Evolutionary conservation across 1,140 invertebrate species (phyloP).

Genomic region (Teleogryllus occipitalis): DNA sequence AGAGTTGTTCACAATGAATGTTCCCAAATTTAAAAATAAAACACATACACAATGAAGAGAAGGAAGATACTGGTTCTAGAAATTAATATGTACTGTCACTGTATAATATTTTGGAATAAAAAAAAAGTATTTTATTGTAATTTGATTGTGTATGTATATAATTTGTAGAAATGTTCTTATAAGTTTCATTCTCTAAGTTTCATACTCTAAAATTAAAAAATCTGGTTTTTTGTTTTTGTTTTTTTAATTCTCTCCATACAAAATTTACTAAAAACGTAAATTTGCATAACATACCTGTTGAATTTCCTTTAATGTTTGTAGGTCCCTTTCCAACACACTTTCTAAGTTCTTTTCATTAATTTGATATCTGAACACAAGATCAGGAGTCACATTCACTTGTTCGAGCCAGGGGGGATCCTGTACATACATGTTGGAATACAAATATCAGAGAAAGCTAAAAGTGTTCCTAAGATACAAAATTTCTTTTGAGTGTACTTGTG

Average conservation of each 20-base stretch:
- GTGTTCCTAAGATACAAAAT: too few relatives aligned
- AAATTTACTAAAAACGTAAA: conserved; percentile 11
- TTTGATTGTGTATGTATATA: too few relatives aligned
- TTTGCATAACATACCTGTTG: conserved; percentile 41
- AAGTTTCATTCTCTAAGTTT: too few relatives aligned
- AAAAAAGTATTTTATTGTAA: too few relatives aligned
- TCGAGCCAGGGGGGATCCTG: conserved; percentile 56
- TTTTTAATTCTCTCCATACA: background rate
- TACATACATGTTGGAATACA: conserved; percentile 6
- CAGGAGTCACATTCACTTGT: conserved; percentile 50
- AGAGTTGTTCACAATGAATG: too few relatives aligned
- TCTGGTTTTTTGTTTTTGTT: background rate
- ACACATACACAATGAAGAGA: too few relatives aligned
- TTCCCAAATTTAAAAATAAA: too few relatives aligned
- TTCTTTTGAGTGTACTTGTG: too few relatives aligned
- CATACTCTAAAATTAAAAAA: background rate
- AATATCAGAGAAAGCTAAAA: background rate
- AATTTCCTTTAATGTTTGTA: conserved; percentile 46
- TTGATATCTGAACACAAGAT: conserved; percentile 61
- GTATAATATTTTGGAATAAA: too few relatives aligned
- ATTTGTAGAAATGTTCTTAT: too few relatives aligned
- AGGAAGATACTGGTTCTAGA: too few relatives aligned
- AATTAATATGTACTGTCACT: too few relatives aligned
- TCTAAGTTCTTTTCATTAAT: conserved; percentile 47
- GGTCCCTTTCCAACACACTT: conserved; percentile 55